Conservation (phyloP, 2,113 vertebrate genomes). For the Anoplopoma fimbria region DNA sequence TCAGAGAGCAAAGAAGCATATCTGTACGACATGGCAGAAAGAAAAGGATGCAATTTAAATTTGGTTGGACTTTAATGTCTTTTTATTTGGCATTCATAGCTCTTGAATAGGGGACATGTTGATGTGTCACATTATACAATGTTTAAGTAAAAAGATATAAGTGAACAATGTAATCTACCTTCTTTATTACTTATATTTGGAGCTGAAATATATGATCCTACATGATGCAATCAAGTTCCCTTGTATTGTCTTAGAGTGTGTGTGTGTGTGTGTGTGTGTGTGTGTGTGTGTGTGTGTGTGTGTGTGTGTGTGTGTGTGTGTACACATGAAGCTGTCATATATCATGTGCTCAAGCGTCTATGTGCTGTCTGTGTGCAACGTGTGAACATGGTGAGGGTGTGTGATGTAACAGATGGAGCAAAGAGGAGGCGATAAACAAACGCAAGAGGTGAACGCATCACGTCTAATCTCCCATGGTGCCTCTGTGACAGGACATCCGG, state of each 20-base stretch:
- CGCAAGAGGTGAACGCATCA: neutral
- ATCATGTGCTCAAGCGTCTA: neutral
- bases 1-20: neutral
- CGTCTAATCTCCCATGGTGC: constrained; percentile 5
- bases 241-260: neutral
- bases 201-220: neutral
- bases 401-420: constrained; percentile 15
- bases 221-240: neutral
- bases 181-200: neutral
- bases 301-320: neutral
- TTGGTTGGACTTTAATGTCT: neutral
- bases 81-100: neutral
- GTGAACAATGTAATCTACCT: neutral
- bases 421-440: neutral
- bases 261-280: neutral
- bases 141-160: neutral
- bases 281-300: neutral
- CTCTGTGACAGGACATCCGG: neutral
- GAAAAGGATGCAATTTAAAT: neutral
- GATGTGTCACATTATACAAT: neutral
- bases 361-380: neutral
- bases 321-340: neutral
- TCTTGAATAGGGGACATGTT: neutral
- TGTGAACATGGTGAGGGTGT: neutral
- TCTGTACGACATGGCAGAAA: neutral